Evolutionary conservation across 2,113 vertebrate genomes (phyloP), one percentile per base, ranked within the genome.

Genomic region (Romanogobio albipinnatus): DNA sequence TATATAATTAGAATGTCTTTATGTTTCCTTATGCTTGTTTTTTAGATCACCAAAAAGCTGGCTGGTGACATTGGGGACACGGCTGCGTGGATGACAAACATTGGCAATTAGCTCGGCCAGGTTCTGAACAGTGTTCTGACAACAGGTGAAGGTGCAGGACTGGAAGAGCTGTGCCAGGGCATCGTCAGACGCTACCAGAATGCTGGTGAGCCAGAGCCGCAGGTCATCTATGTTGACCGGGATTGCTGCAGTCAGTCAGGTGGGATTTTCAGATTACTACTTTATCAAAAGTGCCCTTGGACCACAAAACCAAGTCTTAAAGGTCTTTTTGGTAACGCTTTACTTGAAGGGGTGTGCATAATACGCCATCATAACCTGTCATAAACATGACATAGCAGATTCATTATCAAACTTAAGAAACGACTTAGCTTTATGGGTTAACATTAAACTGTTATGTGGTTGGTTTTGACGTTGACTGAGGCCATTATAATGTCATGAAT

Each of bases 191-290:
- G 77, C 0, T 91, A 88, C 53, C 6, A 22, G 76, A 51, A 89
- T 58, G 87, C 84, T 29, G 29, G 29, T 29, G 61, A 87, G 29
- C 36, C 84, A 47, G 66, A 89, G 64, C 87, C 90, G 39, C 79
- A 87, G 1, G 75, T 53, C 29, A 88, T 90, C 1, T 89, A 87
- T 88, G 89, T 89, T 8, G 86, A 91, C 81, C 26, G 88, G 24
- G 88, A 89, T 17, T 90, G 62, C 24, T 64, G 62, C 11, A 64
- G 26, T 64, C 26, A 15, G 5, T 64, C 11, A 29, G 26, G 24
- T 33, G 62, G 4, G 26, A 29, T 64, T 64, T 64, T 29, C 29
- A 29, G 29, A 29, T 29, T 29, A 29, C 2, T 29, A 29, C 29
- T 29, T 29, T 29, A 29, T 29, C 29, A 29, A 29, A 29, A 29